Evolutionary conservation across 2,113 vertebrate species (phyloP).

Genomic region (Prolemur simus): DNA sequence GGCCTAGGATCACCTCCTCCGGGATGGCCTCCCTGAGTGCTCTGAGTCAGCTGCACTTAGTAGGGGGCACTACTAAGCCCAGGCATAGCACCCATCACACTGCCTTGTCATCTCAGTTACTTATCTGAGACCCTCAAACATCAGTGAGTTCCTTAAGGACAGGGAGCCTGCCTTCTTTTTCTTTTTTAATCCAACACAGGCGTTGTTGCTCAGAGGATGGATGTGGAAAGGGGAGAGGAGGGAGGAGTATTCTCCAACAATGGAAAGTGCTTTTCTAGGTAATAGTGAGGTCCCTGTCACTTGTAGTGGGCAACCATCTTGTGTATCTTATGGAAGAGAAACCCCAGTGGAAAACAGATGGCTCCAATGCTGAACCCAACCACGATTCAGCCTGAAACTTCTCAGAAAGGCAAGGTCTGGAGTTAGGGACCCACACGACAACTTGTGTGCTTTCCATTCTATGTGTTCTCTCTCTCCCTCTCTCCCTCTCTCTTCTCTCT

Average conservation of each 20-base stretch:
- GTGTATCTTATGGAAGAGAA: neutral
- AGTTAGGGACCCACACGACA: neutral
- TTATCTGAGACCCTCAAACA: neutral
- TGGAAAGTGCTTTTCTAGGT: neutral
- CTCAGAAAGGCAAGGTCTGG: neutral
- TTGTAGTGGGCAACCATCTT: neutral
- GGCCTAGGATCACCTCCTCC: neutral
- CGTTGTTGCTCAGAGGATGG: neutral
- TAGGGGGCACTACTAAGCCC: neutral
- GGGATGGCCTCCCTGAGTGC: neutral
- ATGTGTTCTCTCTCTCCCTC: neutral
- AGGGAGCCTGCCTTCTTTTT: neutral
- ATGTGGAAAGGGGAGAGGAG: neutral
- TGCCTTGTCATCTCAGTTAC: no score
- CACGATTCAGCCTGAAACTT: no score
- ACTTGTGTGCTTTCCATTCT: neutral
- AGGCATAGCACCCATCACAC: neutral
- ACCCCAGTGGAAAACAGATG: neutral
- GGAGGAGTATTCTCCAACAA: neutral
- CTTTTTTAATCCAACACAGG: neutral
- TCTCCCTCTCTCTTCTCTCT: neutral
- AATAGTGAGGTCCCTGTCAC: neutral
- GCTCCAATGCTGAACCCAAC: neutral
- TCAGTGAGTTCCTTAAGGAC: neutral
- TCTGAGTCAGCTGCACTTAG: neutral